These are phyloP conservation scores for Monochamus alternatus DNA, from an alignment of 2,888 invertebrate species.

Conservation along the genomic window DNA sequence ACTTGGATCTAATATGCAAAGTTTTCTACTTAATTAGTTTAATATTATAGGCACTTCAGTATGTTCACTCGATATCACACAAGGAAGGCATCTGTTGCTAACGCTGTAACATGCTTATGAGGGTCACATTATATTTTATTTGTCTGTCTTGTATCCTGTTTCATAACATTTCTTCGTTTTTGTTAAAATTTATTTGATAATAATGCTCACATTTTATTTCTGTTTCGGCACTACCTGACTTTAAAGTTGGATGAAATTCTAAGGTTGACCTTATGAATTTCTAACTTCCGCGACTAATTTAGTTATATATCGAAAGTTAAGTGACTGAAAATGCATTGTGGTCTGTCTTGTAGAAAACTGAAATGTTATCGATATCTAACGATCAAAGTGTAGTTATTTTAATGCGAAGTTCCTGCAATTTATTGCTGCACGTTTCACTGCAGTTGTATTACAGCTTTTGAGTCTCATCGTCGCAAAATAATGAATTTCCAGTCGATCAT, in stretches of 20 bases:
- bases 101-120: background rate
- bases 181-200: no score
- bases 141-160: no score
- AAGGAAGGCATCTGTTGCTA: slow-evolving; percentile 11
- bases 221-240: no score
- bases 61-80: slow-evolving; percentile 11
- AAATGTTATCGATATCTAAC: background rate
- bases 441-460: slow-evolving; percentile 7
- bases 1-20: slow-evolving; percentile 9
- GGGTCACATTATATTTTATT: background rate
- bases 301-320: no score
- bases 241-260: no score
- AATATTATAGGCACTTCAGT: background rate
- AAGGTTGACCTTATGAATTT: no score
- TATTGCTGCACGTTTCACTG: background rate
- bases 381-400: slow-evolving; percentile 4
- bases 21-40: slow-evolving; percentile 15
- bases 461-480: slow-evolving; percentile 41
- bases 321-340: no score
- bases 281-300: no score
- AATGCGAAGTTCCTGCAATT: slow-evolving; percentile 7
- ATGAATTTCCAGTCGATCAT: slow-evolving; percentile 54
- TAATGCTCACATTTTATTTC: no score
- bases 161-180: no score
- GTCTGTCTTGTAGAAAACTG: background rate